Evolutionary conservation across 2,113 vertebrate genomes (phyloP), one percentile per base, ranked within the genome.

Genomic region (Cyanoderma ruficeps): DNA sequence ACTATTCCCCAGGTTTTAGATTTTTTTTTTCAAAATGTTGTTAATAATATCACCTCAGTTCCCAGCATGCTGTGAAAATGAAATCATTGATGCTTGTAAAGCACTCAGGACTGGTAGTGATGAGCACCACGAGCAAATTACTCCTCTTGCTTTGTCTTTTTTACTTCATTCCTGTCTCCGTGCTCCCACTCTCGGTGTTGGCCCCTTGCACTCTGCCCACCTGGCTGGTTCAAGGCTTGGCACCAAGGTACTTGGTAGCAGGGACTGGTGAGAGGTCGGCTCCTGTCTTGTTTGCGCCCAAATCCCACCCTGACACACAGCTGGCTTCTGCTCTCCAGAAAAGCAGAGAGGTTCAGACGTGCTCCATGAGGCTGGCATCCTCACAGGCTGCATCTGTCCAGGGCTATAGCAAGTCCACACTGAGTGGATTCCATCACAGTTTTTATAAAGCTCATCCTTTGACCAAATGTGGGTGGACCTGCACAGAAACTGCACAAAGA

Each of bases 201-300:
- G 16, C 17, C 22, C 25, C 23, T 90, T 1, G 1, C 0, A 5
- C 15, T 41, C 13, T 83, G 33, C 21, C 19, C n/a, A 3, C 14
- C 15, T 42, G 33, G 8, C 33, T 70, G n/a, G 18, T 50, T 46
- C 50, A 60, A 39, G 50, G 4, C 41, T 81, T 64, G 39, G 25
- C 47, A 31, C 13, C 19, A 70, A 39, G 7, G 10, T 46, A 11
- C 27, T n/a, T 57, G 39, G 35, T 17, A 75, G 39, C 23, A 23
- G 20, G 25, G 52, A n/a, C 20, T 25, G 47, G 19, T n/a, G 25
- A 1, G 8, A 31, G 15, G 23, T 47, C 1, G 0, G 12, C 30
- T 64, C 3, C 0, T 59, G 30, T 64, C 55, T 69, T 55, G 21
- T 49, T 72, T 4, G 4, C 81, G 49, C 39, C 42, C 2, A 1